Conservation (phyloP, 2,888 invertebrate species). For the Argyresthia albistria region DNA sequence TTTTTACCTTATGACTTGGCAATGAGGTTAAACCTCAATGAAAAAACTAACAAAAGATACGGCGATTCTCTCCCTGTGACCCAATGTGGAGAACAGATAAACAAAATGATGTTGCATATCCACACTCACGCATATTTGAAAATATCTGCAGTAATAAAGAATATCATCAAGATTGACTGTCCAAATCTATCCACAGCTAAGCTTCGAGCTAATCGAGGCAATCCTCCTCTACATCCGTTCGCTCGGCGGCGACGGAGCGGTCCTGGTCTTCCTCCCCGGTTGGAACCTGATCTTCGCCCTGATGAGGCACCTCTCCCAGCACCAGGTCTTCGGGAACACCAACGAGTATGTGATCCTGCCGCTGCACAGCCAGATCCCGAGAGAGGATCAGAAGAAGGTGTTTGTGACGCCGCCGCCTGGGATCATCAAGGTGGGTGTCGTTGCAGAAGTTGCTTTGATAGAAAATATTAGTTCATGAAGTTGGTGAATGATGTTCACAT, state of each 20-base stretch:
- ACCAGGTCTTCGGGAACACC: conserved; percentile 76
- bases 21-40: too few relatives aligned
- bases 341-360: conserved; percentile 85
- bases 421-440: conserved; percentile 81
- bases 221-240: conserved; percentile 76
- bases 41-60: too few relatives aligned
- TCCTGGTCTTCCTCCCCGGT: conserved; percentile 94
- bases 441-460: neutral
- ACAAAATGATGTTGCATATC: too few relatives aligned
- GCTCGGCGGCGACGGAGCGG: conserved; percentile 82
- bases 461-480: too few relatives aligned
- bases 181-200: conserved; percentile 76
- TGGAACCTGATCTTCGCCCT: conserved; percentile 97
- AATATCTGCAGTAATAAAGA: too few relatives aligned
- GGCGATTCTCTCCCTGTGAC: too few relatives aligned
- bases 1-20: too few relatives aligned
- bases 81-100: too few relatives aligned
- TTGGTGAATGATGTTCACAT: too few relatives aligned
- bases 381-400: conserved; percentile 94
- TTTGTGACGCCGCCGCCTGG: conserved; percentile 89
- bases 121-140: too few relatives aligned
- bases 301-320: conserved; percentile 84
- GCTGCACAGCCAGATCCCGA: conserved; percentile 96
- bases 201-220: conserved; percentile 92
- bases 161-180: too few relatives aligned